Percentiles rank a stretch among this genome's conserved stretches.
phyloP scores from a whole-genome alignment of 2,888 invertebrate species.

The Drosophila kokeensis region DNA sequence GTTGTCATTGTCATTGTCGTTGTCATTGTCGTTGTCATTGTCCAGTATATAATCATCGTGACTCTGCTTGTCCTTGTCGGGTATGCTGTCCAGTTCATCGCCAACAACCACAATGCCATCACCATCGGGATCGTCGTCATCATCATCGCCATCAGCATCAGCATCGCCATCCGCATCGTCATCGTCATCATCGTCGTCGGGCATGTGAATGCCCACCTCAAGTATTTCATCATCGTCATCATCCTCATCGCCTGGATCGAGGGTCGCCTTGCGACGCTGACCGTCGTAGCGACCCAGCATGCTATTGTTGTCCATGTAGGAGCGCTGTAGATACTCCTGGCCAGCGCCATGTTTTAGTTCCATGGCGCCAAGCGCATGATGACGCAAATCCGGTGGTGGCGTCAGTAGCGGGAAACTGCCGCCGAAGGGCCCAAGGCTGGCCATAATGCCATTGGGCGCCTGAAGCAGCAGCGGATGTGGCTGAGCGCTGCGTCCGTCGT shows the following conservation, averaged over 20 bases:
- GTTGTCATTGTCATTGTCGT: conserved; percentile 83
- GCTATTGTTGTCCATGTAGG: conserved; percentile 85
- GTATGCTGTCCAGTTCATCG: conserved; percentile 89
- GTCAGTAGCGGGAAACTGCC: conserved; percentile 92
- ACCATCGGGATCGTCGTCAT: conserved; percentile 82
- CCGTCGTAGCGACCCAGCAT: conserved; percentile 86
- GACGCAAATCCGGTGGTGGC: conserved; percentile 86
- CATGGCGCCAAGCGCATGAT: conserved; percentile 84
- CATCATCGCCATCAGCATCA: conserved; percentile 86
- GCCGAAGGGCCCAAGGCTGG: conserved; percentile 90
- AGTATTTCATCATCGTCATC: conserved; percentile 84
- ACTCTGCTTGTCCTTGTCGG: conserved; percentile 85
- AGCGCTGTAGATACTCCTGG: conserved; percentile 86
- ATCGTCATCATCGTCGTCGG: conserved; percentile 82
- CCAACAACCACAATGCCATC: conserved; percentile 92
- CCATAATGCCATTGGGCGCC: conserved; percentile 86
- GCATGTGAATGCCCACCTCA: conserved; percentile 79
- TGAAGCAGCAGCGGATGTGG: conserved; percentile 92
- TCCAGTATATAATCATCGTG: conserved; percentile 82
- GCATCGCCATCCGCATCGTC: conserved; percentile 86
- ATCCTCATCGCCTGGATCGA: conserved; percentile 81
- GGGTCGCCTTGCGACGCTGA: conserved; percentile 25
- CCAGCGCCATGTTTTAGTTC: conserved; percentile 88
- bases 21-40: conserved; percentile 71
- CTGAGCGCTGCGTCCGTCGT: conserved; percentile 95